phyloP scores from a whole-genome alignment of 2,797 vertebrate genomes.

The Sandelia bainsii region DNA sequence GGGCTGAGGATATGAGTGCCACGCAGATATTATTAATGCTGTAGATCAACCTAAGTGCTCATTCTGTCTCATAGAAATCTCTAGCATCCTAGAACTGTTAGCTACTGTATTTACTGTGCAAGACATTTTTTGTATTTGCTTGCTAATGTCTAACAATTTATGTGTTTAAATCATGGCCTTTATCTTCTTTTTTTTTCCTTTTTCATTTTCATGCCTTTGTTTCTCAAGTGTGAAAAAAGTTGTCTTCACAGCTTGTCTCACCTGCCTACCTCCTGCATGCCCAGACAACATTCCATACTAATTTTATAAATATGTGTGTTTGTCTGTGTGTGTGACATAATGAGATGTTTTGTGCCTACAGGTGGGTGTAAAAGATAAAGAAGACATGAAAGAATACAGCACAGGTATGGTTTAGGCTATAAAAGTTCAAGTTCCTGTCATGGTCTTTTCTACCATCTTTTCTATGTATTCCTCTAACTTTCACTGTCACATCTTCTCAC shows the following conservation, averaged over 20 bases:
- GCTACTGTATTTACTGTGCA: constrained; percentile 15
- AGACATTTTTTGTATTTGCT: constrained; percentile 39
- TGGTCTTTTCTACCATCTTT: constrained; percentile 28
- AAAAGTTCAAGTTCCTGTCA: neutral
- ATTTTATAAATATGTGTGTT: constrained; percentile 35
- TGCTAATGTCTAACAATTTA: constrained; percentile 32
- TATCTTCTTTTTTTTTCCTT: constrained; percentile 17
- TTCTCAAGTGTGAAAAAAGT: constrained; percentile 29
- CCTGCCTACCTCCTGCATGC: constrained; percentile 72
- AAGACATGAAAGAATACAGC: constrained; percentile 53
- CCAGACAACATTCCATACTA: constrained; percentile 74
- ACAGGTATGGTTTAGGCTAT: constrained; percentile 75
- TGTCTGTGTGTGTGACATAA: constrained; percentile 69
- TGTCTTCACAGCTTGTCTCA: constrained; percentile 65
- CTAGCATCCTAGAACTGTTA: constrained; percentile 40
- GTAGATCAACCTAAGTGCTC: constrained; percentile 60
- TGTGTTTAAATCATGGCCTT: constrained; percentile 43
- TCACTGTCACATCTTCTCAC: constrained; percentile 33
- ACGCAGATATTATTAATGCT: constrained; percentile 51
- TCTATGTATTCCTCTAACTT: constrained; percentile 45
- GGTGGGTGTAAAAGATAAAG: constrained; percentile 73
- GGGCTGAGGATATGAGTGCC: constrained; percentile 35
- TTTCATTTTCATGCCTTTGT: constrained; percentile 47
- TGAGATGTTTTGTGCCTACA: constrained; percentile 71
- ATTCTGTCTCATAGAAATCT: constrained; percentile 41